These are phyloP conservation scores for Eudyptes chrysolophus DNA, from an alignment of 2,113 vertebrate genomes.

Conservation along the genomic window DNA sequence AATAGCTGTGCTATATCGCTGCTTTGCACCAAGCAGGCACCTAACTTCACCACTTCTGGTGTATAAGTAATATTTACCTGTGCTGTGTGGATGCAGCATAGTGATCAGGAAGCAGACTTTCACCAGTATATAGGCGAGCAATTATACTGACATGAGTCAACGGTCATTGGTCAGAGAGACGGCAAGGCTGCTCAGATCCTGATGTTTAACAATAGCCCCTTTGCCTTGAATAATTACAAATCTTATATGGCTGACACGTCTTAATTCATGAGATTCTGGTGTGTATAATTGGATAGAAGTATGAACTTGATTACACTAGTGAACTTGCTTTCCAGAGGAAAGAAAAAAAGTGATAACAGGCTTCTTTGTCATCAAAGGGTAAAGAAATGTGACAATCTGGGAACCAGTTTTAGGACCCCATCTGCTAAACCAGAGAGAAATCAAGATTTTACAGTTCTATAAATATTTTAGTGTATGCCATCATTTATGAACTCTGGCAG, in stretches of 20 bases:
- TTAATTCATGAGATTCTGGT: constrained; percentile 58
- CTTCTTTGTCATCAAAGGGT: constrained; percentile 80
- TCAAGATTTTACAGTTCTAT: constrained; percentile 90
- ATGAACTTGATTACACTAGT: constrained; percentile 72
- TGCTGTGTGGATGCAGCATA: not conserved
- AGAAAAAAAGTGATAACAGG: constrained; percentile 67
- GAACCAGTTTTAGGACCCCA: constrained; percentile 83
- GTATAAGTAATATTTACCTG: not conserved
- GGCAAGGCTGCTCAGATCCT: not conserved
- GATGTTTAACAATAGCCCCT: not conserved
- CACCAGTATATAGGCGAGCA: not conserved
- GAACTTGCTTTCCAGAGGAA: constrained; percentile 67
- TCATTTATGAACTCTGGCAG: constrained; percentile 90
- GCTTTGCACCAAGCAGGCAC: not conserved
- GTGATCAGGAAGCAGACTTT: not conserved
- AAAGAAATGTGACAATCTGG: constrained; percentile 83
- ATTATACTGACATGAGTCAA: not conserved
- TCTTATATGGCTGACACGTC: constrained; percentile 25
- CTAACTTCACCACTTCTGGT: not conserved
- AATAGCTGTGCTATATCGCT: not conserved
- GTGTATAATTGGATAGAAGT: constrained; percentile 63
- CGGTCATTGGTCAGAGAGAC: not conserved
- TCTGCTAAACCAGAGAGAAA: constrained; percentile 87
- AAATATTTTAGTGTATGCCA: constrained; percentile 90
- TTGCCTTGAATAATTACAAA: constrained; percentile 44